Evolutionary conservation across 35 echinoderm and acorn worm genomes (phyloP), one percentile per base, ranked within the genome.

Genomic region (Lytechinus pictus): DNA sequence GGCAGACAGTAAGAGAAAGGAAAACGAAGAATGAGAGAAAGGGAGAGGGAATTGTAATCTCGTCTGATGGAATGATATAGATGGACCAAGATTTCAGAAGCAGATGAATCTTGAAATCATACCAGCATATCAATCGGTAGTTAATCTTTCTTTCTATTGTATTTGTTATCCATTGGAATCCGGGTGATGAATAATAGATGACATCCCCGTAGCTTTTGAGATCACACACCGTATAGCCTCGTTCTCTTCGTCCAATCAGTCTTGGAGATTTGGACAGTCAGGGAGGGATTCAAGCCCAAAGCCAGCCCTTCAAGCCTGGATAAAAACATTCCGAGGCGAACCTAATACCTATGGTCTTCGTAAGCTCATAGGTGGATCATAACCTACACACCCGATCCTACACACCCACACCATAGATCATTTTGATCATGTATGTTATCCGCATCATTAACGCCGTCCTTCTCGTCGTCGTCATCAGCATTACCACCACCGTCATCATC

Each of bases 41-140:
- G 87, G 9, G 87, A 89, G 87, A 89, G 27, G 51, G 28, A 89
- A 89, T 16, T 53, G 52, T 4, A 53, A 89, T 52, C 28, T 52
- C 19, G 87, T 29, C 11, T 53, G 27, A 89, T 89, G 28, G 57
- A 94, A 54, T 28, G 92, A 56, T 61, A 94, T 56, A 57, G 92
- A 91, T 52, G 33, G 89, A 51, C 89, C 53, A 14, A 91, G 33
- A 10, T 54, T 56, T 94, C 27, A 8, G 27, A 56, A 11, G 57
- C 92, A 94, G 57, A 56, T 56, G 92, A 94, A 51, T 79, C 57
- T n/a, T 94, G 94, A 94, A 52, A 79, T 51, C 61, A 79, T 66
- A 61, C 53, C 29, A 54, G 24, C 57, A 27, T 54, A 12, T 52
- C 89, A 91, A 52, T 55, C 91, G 57, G 52, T 54, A 93, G 24